Base-by-base conservation (phyloP, 1,140 invertebrate species). In the Tetragnatha versicolor region DNA sequence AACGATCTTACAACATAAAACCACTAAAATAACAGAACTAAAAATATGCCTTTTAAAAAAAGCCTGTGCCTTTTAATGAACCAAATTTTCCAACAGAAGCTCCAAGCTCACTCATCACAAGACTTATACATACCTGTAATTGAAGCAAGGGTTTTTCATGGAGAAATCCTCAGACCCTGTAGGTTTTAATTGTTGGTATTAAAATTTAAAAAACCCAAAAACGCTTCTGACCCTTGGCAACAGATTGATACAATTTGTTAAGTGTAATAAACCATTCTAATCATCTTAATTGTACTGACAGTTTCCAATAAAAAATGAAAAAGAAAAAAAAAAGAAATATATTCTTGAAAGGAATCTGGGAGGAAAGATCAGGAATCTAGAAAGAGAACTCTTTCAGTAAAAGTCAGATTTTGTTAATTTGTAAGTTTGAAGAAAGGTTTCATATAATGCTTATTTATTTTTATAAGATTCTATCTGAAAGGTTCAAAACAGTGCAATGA, bases 311-410 rank as follows among this genome's bases (percentile, higher is more conserved):
- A 14, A 70, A 63, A 31, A 61, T 45, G 2, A 27, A 65, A 33
- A 29, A 45, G 12, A 42, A 39, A 42, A 27, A 42, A 17, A 5
- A 42, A 73, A 60, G n/a, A 27, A 63, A 63, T 12, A 7, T 51
- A 27, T 42, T 25, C 25, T 61, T 45, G 3, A 20, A 51, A 31
- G 51, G 25, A 63, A 49, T 45, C 53, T 27, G 66, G 7, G 22
- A n/a, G 3, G n/a, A 31, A 33, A 45, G 14, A 22, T 53, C 25
- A n/a, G 39, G 31, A 37, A 55, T 55, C 58, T 72, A 73, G 39
- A 68, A 73, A 79, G 78, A 80, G 49, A 60, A 80, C 20, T 75
- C 79, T 49, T 70, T 75, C 66, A 70, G 51, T 68, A 60, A 66
- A 12, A 66, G 49, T n/a, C 29, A 39, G 66, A 35, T n/a, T n/a